Evolutionary conservation across 2,797 vertebrate genomes (phyloP).

Genomic region (Sternotherus odoratus): DNA sequence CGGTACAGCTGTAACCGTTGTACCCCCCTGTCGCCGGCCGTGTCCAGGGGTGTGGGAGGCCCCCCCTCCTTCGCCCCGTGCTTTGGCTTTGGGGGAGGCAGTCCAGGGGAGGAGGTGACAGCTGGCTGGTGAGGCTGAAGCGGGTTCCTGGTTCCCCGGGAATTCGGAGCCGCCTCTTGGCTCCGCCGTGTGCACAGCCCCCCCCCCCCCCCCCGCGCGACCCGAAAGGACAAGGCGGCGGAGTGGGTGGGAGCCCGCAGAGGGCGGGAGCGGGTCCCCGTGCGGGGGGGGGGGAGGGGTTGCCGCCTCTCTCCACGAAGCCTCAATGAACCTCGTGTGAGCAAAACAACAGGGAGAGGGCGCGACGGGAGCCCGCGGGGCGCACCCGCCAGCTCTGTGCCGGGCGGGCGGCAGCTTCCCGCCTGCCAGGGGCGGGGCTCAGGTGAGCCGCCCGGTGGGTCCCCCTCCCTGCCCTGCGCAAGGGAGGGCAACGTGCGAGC

Average conservation of each 20-base stretch:
- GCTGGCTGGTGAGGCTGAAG: not conserved
- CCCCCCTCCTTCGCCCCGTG: not conserved
- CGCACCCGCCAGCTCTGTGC: not conserved
- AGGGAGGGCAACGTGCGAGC: not conserved
- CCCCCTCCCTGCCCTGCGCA: not conserved
- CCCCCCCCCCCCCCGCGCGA: too few species aligned
- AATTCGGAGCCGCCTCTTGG: too few species aligned
- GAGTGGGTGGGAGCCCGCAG: not conserved
- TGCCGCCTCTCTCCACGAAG: not conserved
- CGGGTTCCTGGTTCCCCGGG: not conserved
- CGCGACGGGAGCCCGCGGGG: too few species aligned
- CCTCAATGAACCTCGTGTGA: not conserved
- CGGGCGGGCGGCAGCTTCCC: accelerated
- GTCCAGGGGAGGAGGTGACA: not conserved
- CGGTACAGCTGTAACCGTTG: too few species aligned
- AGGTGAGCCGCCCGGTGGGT: not conserved
- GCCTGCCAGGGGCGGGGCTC: not conserved
- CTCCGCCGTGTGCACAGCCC: too few species aligned
- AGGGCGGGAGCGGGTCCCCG: too few species aligned
- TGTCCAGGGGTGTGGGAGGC: not conserved
- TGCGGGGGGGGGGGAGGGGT: too few species aligned
- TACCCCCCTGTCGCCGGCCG: too few species aligned
- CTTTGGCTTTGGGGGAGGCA: not conserved
- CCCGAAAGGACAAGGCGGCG: not conserved
- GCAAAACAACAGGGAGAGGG: too few species aligned